phyloP scores from a whole-genome alignment of 2,113 vertebrate genomes.

The Erythrolamprus reginae region DNA sequence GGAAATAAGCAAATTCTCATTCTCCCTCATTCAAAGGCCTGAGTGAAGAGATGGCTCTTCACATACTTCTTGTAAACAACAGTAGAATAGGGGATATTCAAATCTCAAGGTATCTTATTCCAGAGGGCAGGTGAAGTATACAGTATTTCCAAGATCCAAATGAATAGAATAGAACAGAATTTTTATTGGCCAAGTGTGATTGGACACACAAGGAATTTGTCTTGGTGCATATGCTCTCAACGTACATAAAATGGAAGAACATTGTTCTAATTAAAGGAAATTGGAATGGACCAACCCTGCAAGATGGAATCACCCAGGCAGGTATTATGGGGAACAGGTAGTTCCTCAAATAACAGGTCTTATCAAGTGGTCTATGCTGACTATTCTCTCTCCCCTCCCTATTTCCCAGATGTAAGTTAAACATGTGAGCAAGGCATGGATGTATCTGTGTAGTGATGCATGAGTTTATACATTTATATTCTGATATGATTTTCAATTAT shows the following conservation, averaged over 20 bases:
- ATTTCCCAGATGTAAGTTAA: background rate
- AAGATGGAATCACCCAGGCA: background rate
- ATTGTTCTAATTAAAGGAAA: background rate
- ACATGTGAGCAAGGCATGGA: background rate
- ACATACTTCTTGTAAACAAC: background rate
- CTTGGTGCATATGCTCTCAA: no score
- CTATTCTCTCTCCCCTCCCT: background rate
- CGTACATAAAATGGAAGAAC: background rate
- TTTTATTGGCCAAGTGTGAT: no score
- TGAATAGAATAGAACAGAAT: no score
- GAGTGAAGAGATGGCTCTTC: background rate
- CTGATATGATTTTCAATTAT: background rate
- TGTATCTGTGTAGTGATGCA: background rate
- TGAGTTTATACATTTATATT: background rate
- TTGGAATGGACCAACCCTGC: background rate
- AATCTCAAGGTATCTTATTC: background rate
- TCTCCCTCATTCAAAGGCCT: background rate
- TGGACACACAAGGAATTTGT: no score
- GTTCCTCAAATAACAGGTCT: background rate
- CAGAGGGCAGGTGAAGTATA: background rate
- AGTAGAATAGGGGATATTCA: background rate
- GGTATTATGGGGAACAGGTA: background rate
- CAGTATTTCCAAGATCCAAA: background rate
- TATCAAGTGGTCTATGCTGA: background rate
- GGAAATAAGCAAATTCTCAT: no score